Percentiles rank a stretch among this genome's conserved stretches.
These are phyloP conservation scores for Platichthys stellatus DNA, from an alignment of 2,113 vertebrate genomes.

Conservation along the genomic window DNA sequence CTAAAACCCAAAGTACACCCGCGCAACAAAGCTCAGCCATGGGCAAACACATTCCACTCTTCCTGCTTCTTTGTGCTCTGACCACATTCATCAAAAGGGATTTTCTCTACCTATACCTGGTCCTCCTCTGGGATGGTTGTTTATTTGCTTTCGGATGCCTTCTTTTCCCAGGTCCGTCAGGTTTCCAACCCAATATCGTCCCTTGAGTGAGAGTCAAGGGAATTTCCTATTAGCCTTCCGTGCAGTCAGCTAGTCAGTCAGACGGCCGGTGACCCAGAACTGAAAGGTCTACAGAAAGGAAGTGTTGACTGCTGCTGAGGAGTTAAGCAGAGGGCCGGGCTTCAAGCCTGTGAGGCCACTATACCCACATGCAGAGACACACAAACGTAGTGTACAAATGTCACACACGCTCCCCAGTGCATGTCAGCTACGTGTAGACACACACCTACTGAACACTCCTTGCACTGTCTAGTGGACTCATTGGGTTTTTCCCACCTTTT, in stretches of 20 bases:
- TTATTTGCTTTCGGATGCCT: conserved; percentile 62
- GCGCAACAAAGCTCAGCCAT: conserved; percentile 54
- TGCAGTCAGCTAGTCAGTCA: conserved; percentile 56
- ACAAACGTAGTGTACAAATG: conserved; percentile 13
- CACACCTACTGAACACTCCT: conserved; percentile 27
- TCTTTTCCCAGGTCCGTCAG: conserved; percentile 44
- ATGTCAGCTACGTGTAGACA: conserved; percentile 24
- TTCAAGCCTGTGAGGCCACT: conserved; percentile 27
- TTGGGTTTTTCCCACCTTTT: conserved; percentile 51
- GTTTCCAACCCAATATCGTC: conserved; percentile 30
- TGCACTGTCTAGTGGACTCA: conserved; percentile 29
- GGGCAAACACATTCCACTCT: conserved; percentile 62
- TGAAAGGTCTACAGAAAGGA: conserved; percentile 57
- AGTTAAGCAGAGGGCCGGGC: conserved; percentile 33
- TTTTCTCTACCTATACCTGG: conserved; percentile 55
- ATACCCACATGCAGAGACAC: conserved; percentile 19
- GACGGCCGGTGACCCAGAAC: conserved; percentile 59
- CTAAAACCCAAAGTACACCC: conserved; percentile 65
- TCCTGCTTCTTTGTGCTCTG: conserved; percentile 53
- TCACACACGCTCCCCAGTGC: conserved; percentile 2
- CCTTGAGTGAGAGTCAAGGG: conserved; percentile 36
- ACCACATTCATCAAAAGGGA: conserved; percentile 60
- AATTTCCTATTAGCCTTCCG: conserved; percentile 35
- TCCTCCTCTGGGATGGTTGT: conserved; percentile 40
- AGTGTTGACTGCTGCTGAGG: conserved; percentile 50